Conservation (phyloP, 2,888 invertebrate species). For the Sphaerophoria rueppellii region DNA sequence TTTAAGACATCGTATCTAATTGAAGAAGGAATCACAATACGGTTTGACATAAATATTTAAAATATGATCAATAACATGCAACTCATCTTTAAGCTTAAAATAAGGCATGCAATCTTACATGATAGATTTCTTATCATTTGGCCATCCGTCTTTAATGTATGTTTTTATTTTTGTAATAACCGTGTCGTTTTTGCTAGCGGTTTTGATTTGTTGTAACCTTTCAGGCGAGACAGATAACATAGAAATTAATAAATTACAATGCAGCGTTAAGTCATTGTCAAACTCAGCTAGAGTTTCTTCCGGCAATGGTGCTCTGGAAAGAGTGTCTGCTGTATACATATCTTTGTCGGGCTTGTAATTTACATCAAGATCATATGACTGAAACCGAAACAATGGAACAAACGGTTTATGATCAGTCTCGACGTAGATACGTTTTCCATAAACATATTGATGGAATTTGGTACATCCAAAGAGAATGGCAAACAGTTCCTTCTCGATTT, state of each 20-base stretch:
- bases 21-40: conserved; percentile 45
- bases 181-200: conserved; percentile 19
- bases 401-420: conserved; percentile 67
- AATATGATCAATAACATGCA: conserved; percentile 56
- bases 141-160: conserved; percentile 64
- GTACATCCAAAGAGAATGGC: conserved; percentile 77
- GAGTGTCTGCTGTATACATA: conserved; percentile 24
- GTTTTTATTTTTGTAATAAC: conserved; percentile 45
- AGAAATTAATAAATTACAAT: conserved; percentile 65
- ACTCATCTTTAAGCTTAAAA: conserved; percentile 35
- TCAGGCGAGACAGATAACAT: conserved; percentile 44
- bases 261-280: conserved; percentile 59
- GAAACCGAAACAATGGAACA: conserved; percentile 27
- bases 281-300: conserved; percentile 43
- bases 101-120: conserved; percentile 25
- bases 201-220: conserved; percentile 31
- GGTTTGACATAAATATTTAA: conserved; percentile 46
- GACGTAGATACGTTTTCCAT: conserved; percentile 37
- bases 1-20: conserved; percentile 28
- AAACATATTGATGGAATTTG: conserved; percentile 75
- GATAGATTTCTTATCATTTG: conserved; percentile 53
- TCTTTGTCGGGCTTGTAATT: conserved; percentile 35
- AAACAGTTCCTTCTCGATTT: conserved; percentile 76
- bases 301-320: conserved; percentile 44
- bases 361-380: conserved; percentile 17